Evolutionary conservation across 2,113 vertebrate species (phyloP).

Genomic region (Grallaria varia): DNA sequence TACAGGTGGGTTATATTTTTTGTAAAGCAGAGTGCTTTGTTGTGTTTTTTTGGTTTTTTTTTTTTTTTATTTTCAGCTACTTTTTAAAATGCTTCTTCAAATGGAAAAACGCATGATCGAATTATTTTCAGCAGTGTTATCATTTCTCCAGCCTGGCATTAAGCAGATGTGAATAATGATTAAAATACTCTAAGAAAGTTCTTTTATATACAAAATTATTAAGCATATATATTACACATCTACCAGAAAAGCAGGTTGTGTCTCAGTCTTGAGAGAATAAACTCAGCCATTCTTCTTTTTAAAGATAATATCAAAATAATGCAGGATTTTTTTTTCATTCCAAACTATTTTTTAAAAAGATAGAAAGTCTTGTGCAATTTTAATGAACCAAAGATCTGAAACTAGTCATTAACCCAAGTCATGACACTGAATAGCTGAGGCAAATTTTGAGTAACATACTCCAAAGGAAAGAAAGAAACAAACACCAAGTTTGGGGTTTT

Average conservation of each 20-base stretch:
- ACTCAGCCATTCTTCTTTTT: not conserved
- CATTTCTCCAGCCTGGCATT: not conserved
- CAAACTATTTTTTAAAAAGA: not conserved
- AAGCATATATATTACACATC: not conserved
- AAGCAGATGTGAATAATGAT: not conserved
- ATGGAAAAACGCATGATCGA: rapidly evolving
- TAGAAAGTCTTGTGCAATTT: not conserved
- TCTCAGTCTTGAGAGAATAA: not conserved
- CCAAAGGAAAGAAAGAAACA: not conserved
- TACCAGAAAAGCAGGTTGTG: not conserved
- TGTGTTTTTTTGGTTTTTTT: no score
- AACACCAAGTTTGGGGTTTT: not conserved
- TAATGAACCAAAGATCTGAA: not conserved
- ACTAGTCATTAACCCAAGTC: not conserved
- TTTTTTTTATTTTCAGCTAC: not conserved
- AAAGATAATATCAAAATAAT: not conserved
- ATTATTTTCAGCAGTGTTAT: not conserved
- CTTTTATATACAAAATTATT: not conserved
- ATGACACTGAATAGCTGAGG: not conserved
- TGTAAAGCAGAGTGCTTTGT: not conserved
- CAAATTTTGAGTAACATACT: not conserved
- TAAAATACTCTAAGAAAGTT: not conserved
- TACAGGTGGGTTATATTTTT: not conserved
- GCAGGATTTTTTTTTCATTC: not conserved
- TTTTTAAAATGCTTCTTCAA: not conserved